A percentile compares a stretch with the other conserved stretches of the same genome.
These are phyloP conservation scores for Invenusta paracnida DNA, from an alignment of 2,888 invertebrate genomes.

Conservation along the genomic window DNA sequence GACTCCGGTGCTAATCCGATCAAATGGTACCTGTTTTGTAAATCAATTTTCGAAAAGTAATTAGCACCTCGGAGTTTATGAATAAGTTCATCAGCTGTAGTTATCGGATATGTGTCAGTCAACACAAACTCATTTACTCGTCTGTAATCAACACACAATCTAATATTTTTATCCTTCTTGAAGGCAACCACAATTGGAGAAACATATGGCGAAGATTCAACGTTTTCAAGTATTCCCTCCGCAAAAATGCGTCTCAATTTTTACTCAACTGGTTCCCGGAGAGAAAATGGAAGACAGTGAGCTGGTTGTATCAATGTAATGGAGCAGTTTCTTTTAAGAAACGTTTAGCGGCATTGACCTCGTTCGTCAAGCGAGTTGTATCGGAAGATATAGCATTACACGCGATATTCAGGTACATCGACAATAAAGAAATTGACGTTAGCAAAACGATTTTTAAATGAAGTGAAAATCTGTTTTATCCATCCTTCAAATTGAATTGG, in stretches of 20 bases:
- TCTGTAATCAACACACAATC: slow-evolving; percentile 12
- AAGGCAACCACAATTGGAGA: too few species aligned
- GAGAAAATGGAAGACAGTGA: too few species aligned
- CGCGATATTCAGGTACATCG: too few species aligned
- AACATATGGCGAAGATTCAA: slow-evolving; percentile 1
- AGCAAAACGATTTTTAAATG: not conserved
- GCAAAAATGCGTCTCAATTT: not conserved
- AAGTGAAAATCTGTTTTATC: not conserved
- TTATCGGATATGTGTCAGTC: not conserved
- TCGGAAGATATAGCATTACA: too few species aligned
- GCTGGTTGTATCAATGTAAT: too few species aligned
- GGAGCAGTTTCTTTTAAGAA: too few species aligned
- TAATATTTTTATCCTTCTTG: not conserved
- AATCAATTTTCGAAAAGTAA: slow-evolving; percentile 9
- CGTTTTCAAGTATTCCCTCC: not conserved
- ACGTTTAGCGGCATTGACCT: too few species aligned
- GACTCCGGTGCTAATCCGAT: slow-evolving; percentile 2
- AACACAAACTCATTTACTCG: not conserved
- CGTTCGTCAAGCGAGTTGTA: too few species aligned
- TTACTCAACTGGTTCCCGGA: not conserved
- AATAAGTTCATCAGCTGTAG: slow-evolving; percentile 16
- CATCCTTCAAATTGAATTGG: not conserved
- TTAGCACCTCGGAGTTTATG: not conserved
- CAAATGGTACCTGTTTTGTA: not conserved
- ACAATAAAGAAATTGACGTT: not conserved